These are phyloP conservation scores for Megatriorchis doriae DNA, from an alignment of 2,113 vertebrate genomes.

Conservation along the genomic window DNA sequence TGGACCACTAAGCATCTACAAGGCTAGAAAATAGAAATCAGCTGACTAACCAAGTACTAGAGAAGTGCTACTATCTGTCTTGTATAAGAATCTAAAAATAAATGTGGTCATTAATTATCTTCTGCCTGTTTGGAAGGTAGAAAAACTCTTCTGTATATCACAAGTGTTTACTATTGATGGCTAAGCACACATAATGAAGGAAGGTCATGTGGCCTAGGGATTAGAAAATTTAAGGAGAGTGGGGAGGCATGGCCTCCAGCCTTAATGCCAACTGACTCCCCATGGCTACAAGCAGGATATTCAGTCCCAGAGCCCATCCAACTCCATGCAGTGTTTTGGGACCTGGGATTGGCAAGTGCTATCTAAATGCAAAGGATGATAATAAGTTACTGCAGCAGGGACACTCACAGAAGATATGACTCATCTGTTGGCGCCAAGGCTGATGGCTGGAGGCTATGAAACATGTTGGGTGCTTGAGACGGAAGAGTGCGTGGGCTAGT, in stretches of 20 bases:
- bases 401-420: conserved; percentile 13
- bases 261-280: neutral
- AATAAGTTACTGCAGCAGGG: neutral
- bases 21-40: neutral
- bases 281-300: neutral
- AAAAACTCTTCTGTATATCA: neutral
- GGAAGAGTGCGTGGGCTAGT: neutral
- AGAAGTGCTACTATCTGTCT: neutral
- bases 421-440: conserved; percentile 25
- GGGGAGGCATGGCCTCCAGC: neutral
- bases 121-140: neutral
- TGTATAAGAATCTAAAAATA: neutral
- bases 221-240: neutral
- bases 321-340: neutral
- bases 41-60: neutral
- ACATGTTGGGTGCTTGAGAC: neutral
- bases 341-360: neutral
- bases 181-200: neutral
- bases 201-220: neutral
- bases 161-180: neutral
- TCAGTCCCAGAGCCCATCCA: neutral
- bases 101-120: neutral
- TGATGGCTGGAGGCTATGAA: conserved; percentile 24
- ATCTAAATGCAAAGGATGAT: neutral
- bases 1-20: neutral